Base-by-base conservation (phyloP, 2,113 vertebrate species). In the Taurulus bubalis region DNA sequence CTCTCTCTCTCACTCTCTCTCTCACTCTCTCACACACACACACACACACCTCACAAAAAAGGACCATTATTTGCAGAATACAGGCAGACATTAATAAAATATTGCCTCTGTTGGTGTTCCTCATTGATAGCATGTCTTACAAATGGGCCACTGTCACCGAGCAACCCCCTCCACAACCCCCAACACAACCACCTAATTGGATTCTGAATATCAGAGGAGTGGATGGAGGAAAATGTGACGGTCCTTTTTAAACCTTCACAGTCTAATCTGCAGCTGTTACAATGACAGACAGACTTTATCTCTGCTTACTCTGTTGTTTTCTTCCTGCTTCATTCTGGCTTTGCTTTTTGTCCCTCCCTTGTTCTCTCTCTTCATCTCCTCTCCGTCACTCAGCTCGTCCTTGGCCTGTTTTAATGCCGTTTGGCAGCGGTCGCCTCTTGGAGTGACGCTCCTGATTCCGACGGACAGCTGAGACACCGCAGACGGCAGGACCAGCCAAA, bases 191-290 rank as follows among this genome's bases (percentile, higher is more conserved):
- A 26, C 42, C 76, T 88, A 87, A 88, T 85, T 89, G 83, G 83
- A 88, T 86, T 85, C 24, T 85, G 87, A 85, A 88, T 85, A 88
- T 78, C 81, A 79, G 68, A 74, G 58, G 82, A 76, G 64, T 68
- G 58, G 82, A 42, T 42, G 62, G 77, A 66, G 63, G 79, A 71
- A 47, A 45, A 88, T 34, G 24, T 75, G 28, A 72, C 47, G 16
- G 45, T 55, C 34, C 71, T 64, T 86, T n/a, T 71, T 10, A 78
- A 74, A 67, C 75, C 64, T 36, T 86, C 28, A 53, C 36, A 60
- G 69, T 47, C 32, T 63, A 71, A 66, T 69, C 68, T 53, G 30
- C 58, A 20, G 62, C 73, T 66, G 69, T 71, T 71, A 30, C 40
- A 80, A 60, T 74, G 73, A 38, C 59, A 38, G 40, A 40, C 55